Base-by-base conservation (phyloP, 2,797 vertebrate genomes). In the Gymnocypris eckloni region DNA sequence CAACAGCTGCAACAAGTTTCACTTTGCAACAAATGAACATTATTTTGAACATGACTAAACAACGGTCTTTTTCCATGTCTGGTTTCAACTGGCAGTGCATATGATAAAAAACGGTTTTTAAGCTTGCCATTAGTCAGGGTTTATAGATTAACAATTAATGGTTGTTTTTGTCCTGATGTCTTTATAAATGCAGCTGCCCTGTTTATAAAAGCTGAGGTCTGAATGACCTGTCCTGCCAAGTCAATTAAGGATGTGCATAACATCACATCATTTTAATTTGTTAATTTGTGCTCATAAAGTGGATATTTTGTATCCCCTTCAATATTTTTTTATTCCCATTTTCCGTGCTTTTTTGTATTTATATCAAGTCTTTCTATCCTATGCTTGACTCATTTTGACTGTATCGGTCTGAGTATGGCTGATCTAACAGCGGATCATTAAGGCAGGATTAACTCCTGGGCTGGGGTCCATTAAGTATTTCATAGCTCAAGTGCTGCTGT, bases 141-240 rank as follows among this genome's bases (percentile, higher is more conserved):
- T 90, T 92, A 93, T 89, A 89, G 89, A 81, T 86, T 89, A 91
- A 92, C 90, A 91, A 90, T 91, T 94, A 92, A 93, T 54, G n/a
- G 22, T 18, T 88, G 87, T 90, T 88, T 91, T 88, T 90, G 89
- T 92, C 91, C 92, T 92, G 89, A 92, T 91, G 84, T 90, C 84
- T 90, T 89, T 86, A 84, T 92, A 89, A 94, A 94, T 91, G 90
- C 91, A 90, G 9, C 89, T 85, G 86, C 86, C 76, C 88, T 50
- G 79, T 93, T 93, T 90, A 90, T 87, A 87, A 85, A 93, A 92
- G 91, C 85, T 88, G 83, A 89, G 75, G 61, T 64, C 85, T 71
- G 28, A 28, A 37, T 79, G 76, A 79, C 52, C 76, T 79, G 20
- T 59, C 25, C 13, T 79, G 66, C 48, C 50, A 45, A 54, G 39